Evolutionary conservation across 2,113 vertebrate species (phyloP).

Genomic region (Coracopsis vasa): DNA sequence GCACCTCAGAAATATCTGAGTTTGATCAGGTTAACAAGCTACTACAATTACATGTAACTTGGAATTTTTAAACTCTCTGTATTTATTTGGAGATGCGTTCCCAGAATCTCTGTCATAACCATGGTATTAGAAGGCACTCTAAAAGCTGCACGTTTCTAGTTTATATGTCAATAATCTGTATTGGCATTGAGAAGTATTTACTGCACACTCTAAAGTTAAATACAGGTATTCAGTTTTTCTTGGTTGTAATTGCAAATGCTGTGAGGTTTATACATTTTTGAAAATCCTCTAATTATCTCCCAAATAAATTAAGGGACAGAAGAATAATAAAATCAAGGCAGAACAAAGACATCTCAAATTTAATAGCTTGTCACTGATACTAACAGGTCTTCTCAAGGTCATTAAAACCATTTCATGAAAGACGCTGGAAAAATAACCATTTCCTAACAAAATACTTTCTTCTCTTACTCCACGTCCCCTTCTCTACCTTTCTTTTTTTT

Average conservation of each 20-base stretch:
- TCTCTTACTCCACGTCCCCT: not conserved
- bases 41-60: not conserved
- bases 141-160: not conserved
- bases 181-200: not conserved
- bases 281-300: not conserved
- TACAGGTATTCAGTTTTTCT: not conserved
- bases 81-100: not conserved
- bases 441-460: not conserved
- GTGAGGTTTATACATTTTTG: not conserved
- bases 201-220: not conserved
- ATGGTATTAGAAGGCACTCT: not conserved
- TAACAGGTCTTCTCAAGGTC: not conserved
- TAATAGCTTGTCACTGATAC: not conserved
- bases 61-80: not conserved
- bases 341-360: not conserved
- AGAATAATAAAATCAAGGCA: not conserved
- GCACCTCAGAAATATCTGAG: not conserved
- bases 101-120: not conserved
- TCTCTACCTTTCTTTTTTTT: not conserved
- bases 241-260: not conserved
- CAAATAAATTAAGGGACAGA: not conserved
- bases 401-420: not conserved
- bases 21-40: not conserved
- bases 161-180: not conserved
- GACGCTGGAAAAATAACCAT: not conserved